Conservation (phyloP, 2,113 vertebrate genomes). For the Myotis davidii region DNA sequence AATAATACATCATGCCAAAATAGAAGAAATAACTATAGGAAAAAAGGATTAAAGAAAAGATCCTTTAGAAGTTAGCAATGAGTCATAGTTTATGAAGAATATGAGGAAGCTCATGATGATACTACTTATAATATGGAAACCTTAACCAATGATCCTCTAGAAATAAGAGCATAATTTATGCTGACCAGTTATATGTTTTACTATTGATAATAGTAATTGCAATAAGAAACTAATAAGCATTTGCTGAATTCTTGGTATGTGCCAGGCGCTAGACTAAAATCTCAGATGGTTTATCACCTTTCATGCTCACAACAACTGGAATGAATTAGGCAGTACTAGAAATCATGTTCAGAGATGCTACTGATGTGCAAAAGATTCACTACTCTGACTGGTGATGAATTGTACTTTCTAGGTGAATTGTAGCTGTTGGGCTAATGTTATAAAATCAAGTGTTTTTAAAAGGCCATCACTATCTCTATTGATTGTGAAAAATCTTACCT, state of each 20-base stretch:
- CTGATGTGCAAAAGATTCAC: not conserved
- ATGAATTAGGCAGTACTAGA: not conserved
- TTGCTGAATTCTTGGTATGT: not conserved
- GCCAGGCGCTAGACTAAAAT: not conserved
- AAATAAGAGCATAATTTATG: not conserved
- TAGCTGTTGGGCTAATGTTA: not conserved
- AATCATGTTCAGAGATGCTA: not conserved
- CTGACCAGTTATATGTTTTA: not conserved
- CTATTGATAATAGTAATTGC: not conserved
- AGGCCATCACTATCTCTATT: not conserved
- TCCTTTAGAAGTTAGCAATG: not conserved
- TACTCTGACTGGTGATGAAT: not conserved
- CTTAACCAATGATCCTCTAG: not conserved
- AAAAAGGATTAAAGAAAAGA: not conserved
- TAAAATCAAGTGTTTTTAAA: not conserved
- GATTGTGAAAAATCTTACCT: conserved; percentile 78
- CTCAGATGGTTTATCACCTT: not conserved
- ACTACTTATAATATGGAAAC: not conserved
- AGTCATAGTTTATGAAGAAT: conserved; percentile 6
- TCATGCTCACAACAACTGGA: not conserved
- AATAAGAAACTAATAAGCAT: not conserved
- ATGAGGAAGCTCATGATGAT: not conserved
- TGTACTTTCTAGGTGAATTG: not conserved
- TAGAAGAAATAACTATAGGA: not conserved
- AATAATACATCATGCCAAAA: not conserved